These are phyloP conservation scores for Podarcis muralis DNA, from an alignment of 2,113 vertebrate genomes.

Conservation along the genomic window DNA sequence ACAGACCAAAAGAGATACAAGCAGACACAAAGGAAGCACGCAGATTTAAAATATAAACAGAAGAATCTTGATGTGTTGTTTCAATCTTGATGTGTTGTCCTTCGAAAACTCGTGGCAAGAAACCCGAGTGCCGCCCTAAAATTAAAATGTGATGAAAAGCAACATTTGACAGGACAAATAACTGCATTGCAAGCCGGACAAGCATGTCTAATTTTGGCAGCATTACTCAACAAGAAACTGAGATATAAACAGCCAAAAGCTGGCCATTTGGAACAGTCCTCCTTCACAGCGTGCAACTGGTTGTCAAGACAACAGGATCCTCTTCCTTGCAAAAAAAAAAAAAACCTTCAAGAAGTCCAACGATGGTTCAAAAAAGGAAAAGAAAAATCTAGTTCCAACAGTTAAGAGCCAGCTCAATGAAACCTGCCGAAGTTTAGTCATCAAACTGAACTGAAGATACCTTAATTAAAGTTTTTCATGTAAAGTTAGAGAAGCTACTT, in stretches of 20 bases:
- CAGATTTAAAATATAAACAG: neutral
- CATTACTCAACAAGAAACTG: conserved; percentile 47
- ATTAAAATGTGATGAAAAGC: conserved; percentile 54
- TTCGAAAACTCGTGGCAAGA: conserved; percentile 76
- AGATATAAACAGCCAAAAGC: conserved; percentile 65
- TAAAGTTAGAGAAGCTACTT: no score
- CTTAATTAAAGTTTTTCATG: neutral
- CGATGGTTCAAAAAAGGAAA: neutral
- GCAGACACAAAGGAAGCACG: neutral
- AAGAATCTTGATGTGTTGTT: neutral
- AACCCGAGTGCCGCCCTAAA: conserved; percentile 1
- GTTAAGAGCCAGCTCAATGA: neutral
- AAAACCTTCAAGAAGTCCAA: conserved; percentile 54
- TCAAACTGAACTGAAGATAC: neutral
- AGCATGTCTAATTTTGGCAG: conserved; percentile 61
- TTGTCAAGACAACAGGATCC: conserved; percentile 81
- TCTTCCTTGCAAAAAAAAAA: conserved; percentile 59
- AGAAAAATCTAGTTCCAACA: neutral
- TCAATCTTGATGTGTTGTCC: conserved; percentile 28
- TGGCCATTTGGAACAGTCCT: conserved; percentile 64
- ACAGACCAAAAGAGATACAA: neutral
- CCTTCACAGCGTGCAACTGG: conserved; percentile 61
- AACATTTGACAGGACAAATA: conserved; percentile 32
- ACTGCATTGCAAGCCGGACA: conserved; percentile 49
- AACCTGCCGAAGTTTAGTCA: neutral